Conservation (phyloP, 2,797 vertebrate genomes). For the Coregonus ussuriensis region DNA sequence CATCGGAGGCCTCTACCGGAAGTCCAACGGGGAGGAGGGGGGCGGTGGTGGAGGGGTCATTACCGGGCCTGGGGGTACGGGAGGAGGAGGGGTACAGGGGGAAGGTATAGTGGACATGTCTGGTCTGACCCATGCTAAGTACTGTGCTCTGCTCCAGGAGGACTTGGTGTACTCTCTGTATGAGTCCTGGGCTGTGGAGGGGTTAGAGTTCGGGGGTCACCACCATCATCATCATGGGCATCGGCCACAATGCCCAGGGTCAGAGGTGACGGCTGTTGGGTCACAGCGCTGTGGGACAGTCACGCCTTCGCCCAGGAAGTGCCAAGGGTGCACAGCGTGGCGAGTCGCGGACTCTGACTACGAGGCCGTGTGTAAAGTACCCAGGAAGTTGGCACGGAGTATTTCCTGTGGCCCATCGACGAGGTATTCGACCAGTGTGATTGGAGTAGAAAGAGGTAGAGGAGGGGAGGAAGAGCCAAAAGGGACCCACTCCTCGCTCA, state of each 20-base stretch:
- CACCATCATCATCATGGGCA: conserved; percentile 61
- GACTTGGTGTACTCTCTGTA: conserved; percentile 89
- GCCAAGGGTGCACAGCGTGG: conserved; percentile 83
- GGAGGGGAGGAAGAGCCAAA: conserved; percentile 63
- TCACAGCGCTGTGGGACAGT: conserved; percentile 52
- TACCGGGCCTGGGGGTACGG: background rate
- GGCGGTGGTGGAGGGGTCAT: background rate
- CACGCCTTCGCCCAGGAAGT: conserved; percentile 72
- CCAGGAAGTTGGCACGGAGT: conserved; percentile 87
- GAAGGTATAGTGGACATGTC: conserved; percentile 83
- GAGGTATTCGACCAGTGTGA: conserved; percentile 79
- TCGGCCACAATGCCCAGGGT: conserved; percentile 67
- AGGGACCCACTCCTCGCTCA: conserved; percentile 72
- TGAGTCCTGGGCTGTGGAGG: conserved; percentile 87
- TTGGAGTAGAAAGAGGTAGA: background rate
- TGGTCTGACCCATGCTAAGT: conserved; percentile 81
- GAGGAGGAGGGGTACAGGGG: conserved; percentile 31
- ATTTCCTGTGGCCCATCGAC: conserved; percentile 84
- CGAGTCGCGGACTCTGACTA: conserved; percentile 91
- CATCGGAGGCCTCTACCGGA: conserved; percentile 82
- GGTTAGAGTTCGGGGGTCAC: conserved; percentile 66
- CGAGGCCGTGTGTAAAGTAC: conserved; percentile 92
- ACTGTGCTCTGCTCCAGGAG: conserved; percentile 86
- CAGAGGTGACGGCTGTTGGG: conserved; percentile 54
- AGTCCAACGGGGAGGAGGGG: conserved; percentile 76